Conservation (phyloP, 2,888 invertebrate genomes). For the Xanthia togata region DNA sequence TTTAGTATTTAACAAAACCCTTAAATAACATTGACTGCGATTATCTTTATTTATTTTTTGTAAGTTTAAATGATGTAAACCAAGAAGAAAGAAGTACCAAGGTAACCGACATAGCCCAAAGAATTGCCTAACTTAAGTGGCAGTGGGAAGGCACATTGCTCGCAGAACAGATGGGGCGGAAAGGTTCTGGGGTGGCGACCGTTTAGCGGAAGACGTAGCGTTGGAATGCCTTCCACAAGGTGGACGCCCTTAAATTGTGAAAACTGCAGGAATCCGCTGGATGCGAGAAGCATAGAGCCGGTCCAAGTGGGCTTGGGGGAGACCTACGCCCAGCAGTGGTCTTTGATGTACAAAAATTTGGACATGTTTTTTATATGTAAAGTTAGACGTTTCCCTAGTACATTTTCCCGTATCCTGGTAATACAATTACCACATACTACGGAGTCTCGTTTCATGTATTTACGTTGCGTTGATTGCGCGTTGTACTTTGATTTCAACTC, state of each 20-base stretch:
- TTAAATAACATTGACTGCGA: not conserved
- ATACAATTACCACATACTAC: not conserved
- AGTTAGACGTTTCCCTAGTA: not conserved
- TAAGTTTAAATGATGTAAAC: not conserved
- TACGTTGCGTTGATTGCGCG: slow-evolving; percentile 47
- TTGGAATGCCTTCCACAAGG: not conserved
- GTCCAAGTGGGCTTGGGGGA: too few relatives aligned
- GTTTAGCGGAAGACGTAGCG: too few relatives aligned
- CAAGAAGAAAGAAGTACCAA: too few relatives aligned
- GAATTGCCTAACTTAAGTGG: too few relatives aligned
- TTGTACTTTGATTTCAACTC: slow-evolving; percentile 43
- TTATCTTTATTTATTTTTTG: not conserved
- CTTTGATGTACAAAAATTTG: not conserved
- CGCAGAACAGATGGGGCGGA: not conserved
- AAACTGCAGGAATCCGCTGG: not conserved
- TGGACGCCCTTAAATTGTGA: too few relatives aligned
- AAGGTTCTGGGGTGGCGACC: not conserved
- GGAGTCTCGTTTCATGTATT: slow-evolving; percentile 23
- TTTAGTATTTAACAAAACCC: too few relatives aligned
- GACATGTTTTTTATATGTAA: not conserved
- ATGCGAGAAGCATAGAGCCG: not conserved
- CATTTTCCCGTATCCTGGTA: not conserved
- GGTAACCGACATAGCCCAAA: not conserved
- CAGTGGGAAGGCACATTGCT: not conserved
- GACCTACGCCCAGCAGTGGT: too few relatives aligned